Evolutionary conservation across 2,797 vertebrate genomes (phyloP), one percentile per base, ranked within the genome.

Genomic region (Alca torda): DNA sequence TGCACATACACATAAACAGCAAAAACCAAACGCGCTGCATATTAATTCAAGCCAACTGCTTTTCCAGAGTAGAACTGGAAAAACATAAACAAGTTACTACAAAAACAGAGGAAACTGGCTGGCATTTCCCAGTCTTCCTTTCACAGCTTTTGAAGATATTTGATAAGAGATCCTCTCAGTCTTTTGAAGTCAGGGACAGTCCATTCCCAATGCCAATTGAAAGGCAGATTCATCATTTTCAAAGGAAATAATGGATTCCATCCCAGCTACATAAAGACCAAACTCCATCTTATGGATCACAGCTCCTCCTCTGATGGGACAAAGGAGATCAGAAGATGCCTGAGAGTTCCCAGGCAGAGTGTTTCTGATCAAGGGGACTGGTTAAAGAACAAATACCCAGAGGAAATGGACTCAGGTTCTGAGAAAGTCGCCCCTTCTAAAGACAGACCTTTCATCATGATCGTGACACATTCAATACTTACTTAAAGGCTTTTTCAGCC

Each of bases 61-160:
- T 95, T 94, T 90, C 63, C 57, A 68, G 21, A 35, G 61, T 13
- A 70, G 68, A 85, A 39, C 50, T 80, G 0, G 0, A 68, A 95
- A 96, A 94, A 85, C 78, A 81, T 76, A 90, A 95, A 95, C 88
- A 91, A 87, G 84, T 65, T 85, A 33, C 75, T 89, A 65, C 33
- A 91, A 94, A 89, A 96, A 65, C 93, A 92, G 90, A 87, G 90
- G 88, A 95, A 93, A 85, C 33, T 91, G 96, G 94, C 90, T 96
- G 90, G 96, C 79, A 90, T 93, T 96, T 92, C 86, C 88, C 64
- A 83, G 75, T 56, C 87, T 96, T 96, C 92, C 92, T 92, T 95
- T 95, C 93, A 95, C 88, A 69, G 86, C 56, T 97, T 95, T 97
- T 94, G 92, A 96, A 94, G 93, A 85, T 25, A 75, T 51, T 94